phyloP scores from a whole-genome alignment of 2,113 vertebrate genomes.

The Mobula birostris region DNA sequence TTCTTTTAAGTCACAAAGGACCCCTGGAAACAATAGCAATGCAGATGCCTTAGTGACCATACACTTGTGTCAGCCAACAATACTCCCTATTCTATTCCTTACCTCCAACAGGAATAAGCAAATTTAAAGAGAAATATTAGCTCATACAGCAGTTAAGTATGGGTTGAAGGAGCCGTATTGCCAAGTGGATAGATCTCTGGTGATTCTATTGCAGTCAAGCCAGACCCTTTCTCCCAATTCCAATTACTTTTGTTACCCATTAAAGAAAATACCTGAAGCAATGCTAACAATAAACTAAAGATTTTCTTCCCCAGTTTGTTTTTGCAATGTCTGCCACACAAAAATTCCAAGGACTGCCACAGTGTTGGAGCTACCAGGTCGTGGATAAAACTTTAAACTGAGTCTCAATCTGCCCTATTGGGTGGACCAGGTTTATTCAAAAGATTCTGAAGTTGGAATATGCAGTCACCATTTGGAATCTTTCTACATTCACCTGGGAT shows the following conservation, averaged over 20 bases:
- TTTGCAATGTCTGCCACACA: no score
- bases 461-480: no score
- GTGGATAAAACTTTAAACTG: no score
- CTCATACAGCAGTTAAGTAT: background rate
- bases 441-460: no score
- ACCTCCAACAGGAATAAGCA: background rate
- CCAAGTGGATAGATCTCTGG: background rate
- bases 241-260: background rate
- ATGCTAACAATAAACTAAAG: background rate
- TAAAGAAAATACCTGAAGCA: background rate
- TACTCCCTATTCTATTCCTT: background rate
- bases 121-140: background rate
- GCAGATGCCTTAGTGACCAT: background rate
- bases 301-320: background rate
- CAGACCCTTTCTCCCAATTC: background rate
- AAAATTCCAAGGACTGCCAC: no score
- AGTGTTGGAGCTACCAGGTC: no score
- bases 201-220: background rate
- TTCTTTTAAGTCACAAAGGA: slow-evolving; percentile 24
- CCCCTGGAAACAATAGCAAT: background rate
- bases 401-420: no score
- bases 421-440: no score
- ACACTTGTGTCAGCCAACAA: background rate
- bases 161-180: background rate
- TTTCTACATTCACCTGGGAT: no score